phyloP scores from a whole-genome alignment of 2,113 vertebrate species.

The Danionella cerebrum region DNA sequence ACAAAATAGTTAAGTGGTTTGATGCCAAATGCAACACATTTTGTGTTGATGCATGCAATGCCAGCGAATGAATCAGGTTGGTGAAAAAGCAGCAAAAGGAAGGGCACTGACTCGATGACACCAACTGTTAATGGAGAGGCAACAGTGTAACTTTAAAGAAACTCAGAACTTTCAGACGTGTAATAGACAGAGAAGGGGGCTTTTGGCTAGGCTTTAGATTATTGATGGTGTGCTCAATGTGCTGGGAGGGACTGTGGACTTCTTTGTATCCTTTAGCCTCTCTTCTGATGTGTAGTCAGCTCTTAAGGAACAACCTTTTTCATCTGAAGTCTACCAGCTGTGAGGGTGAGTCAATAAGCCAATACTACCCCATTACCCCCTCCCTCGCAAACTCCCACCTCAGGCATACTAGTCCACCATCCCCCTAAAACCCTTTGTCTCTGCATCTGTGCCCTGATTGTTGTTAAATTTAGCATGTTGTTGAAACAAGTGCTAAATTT shows the following conservation, averaged over 20 bases:
- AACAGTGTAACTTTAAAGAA: too few relatives aligned
- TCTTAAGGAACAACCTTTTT: slow-evolving; percentile 54
- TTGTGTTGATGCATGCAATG: too few relatives aligned
- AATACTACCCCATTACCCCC: slow-evolving; percentile 17
- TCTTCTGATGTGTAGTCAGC: slow-evolving; percentile 48
- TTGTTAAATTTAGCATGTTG: slow-evolving; percentile 36
- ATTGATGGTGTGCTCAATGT: slow-evolving; percentile 40
- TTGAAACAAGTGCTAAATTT: slow-evolving; percentile 31
- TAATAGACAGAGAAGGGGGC: slow-evolving; percentile 52
- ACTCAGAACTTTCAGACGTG: too few relatives aligned
- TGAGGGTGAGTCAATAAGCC: slow-evolving; percentile 46
- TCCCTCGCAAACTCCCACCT: neutral
- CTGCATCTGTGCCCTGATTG: slow-evolving; percentile 41
- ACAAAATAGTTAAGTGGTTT: too few relatives aligned
- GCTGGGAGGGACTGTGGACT: slow-evolving; percentile 24
- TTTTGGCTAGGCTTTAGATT: slow-evolving; percentile 38
- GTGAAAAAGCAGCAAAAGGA: too few relatives aligned
- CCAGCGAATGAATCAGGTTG: too few relatives aligned
- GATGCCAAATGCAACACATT: too few relatives aligned
- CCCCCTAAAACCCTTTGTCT: slow-evolving; percentile 35
- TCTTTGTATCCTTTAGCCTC: slow-evolving; percentile 36
- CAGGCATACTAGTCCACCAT: slow-evolving; percentile 9
- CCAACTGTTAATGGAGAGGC: too few relatives aligned
- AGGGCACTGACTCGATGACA: too few relatives aligned
- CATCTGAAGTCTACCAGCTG: slow-evolving; percentile 42